Evolutionary conservation across 2,113 vertebrate species (phyloP).

Genomic region (Neogale vison): DNA sequence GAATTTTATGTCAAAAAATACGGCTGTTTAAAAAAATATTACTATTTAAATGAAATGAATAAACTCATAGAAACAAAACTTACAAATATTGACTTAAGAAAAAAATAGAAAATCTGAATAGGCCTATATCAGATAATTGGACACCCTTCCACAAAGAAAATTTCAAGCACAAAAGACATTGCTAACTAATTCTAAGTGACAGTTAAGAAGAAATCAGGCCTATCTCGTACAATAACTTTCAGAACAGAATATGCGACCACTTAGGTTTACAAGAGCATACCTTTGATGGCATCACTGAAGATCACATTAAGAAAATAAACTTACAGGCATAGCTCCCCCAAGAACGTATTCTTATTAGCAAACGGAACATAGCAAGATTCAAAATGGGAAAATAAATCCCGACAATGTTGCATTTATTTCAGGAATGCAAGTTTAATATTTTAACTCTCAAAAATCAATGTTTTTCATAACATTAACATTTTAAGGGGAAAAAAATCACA

Average conservation of each 20-base stretch:
- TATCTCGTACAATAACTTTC: not conserved
- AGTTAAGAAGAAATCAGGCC: not conserved
- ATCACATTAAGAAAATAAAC: not conserved
- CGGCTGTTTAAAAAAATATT: too few species aligned
- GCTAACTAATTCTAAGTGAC: not conserved
- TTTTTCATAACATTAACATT: not conserved
- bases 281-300: not conserved
- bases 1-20: too few species aligned
- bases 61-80: not conserved
- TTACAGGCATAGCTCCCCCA: not conserved
- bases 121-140: not conserved
- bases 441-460: not conserved
- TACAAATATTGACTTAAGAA: not conserved
- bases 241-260: not conserved
- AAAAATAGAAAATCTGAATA: not conserved
- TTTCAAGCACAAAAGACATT: not conserved
- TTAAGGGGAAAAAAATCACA: not conserved
- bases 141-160: not conserved
- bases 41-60: not conserved
- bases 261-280: not conserved
- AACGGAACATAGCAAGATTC: too few species aligned
- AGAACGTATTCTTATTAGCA: not conserved
- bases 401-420: not conserved
- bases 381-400: not conserved
- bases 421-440: not conserved